Percentiles rank a stretch among this genome's conserved stretches.
Evolutionary conservation across 2,888 invertebrate genomes (phyloP).

Genomic region (Euspilapteryx auroguttella): DNA sequence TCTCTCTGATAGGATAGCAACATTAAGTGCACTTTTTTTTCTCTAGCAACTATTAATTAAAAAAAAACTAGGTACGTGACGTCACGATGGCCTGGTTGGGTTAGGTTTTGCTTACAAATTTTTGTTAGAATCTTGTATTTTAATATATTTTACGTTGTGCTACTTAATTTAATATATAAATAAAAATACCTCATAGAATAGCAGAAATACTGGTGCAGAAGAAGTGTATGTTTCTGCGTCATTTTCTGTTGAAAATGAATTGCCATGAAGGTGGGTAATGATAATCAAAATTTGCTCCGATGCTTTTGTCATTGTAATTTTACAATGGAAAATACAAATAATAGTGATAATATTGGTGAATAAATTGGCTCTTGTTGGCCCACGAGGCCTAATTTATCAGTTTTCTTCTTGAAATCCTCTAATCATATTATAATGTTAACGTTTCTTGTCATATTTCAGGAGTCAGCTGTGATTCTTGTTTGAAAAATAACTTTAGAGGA

Average conservation of each 20-base stretch:
- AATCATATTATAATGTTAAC: slow-evolving; percentile 27
- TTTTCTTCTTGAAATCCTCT: slow-evolving; percentile 10
- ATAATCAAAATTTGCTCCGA: slow-evolving; percentile 58
- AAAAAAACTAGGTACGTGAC: too few relatives aligned
- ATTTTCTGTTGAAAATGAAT: slow-evolving; percentile 75
- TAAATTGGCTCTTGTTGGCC: too few relatives aligned
- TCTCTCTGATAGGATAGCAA: too few relatives aligned
- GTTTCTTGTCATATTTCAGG: slow-evolving; percentile 80
- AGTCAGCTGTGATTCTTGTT: slow-evolving; percentile 99
- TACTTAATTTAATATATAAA: slow-evolving; percentile 56
- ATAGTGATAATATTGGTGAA: too few relatives aligned
- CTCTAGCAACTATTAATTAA: too few relatives aligned
- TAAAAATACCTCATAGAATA: slow-evolving; percentile 54
- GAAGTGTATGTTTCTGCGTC: slow-evolving; percentile 43
- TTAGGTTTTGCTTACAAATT: slow-evolving; percentile 71
- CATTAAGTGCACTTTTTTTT: too few relatives aligned
- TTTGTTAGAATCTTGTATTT: slow-evolving; percentile 68
- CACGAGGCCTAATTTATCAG: neutral
- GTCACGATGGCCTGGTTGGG: slow-evolving; percentile 72
- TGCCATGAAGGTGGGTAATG: slow-evolving; percentile 89
- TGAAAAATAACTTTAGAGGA: slow-evolving; percentile 96
- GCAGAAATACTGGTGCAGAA: slow-evolving; percentile 49
- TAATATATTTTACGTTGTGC: slow-evolving; percentile 63
- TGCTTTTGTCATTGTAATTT: slow-evolving; percentile 49
- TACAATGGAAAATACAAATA: slow-evolving; percentile 14